Evolutionary conservation across 2,888 invertebrate species (phyloP), one percentile per base, ranked within the genome.

Genomic region (Labia minor): DNA sequence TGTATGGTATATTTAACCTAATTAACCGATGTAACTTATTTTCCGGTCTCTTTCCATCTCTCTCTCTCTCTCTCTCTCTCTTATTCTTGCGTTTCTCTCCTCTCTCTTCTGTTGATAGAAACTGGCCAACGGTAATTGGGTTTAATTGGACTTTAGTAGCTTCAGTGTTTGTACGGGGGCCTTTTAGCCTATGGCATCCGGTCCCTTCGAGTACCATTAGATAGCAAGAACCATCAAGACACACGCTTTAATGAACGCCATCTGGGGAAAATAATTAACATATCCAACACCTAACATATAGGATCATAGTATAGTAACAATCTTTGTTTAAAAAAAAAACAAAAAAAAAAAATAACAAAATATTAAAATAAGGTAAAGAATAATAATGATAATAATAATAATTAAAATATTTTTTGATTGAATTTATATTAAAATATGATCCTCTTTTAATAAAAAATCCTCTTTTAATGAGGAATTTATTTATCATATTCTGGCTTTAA

Each of bases 181-280:
- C 49, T 49, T 49, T 49, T 49, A 49, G 49, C n/a, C 49, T n/a
- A n/a, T 4, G 49, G 49, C 49, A 49, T 49, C 49, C 49, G 49
- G 49, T 49, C 16, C 14, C 49, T 49, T n/a, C n/a, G 49, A 49
- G 49, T 11, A 3, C 49, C 49, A 49, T 49, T 49, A 49, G 49
- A 49, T 49, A 49, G 49, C 49, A 11, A 49, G 8, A 16, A 49
- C n/a, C 26, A 16, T 11, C 49, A 49, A 49, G 49, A 49, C 49
- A n/a, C n/a, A n/a, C 6, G 26, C 6, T 49, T 16, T 49, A 49
- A 49, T 49, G 49, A 49, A 49, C 6, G 49, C 49, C 49, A 16
- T 26, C n/a, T 49, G 49, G 49, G 49, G 33, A 33, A 49, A 49
- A 49, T 49, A 49, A n/a, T 26, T 49, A n/a, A 49, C 49, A 49